Conservation (phyloP, 2,113 vertebrate species). For the Chaenocephalus aceratus region DNA sequence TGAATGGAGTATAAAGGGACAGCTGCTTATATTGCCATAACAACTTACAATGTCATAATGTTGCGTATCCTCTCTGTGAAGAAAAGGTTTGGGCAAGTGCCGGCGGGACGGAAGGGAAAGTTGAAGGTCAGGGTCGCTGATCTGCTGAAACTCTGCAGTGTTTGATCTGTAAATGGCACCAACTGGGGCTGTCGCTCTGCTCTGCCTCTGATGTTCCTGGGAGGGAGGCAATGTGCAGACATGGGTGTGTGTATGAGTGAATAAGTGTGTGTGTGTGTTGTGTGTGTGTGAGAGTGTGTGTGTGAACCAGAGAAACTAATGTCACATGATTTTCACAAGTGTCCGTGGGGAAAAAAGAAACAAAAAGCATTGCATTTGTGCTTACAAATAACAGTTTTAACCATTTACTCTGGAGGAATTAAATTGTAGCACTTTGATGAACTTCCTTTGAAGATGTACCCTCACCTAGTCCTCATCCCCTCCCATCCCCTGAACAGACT, state of each 20-base stretch:
- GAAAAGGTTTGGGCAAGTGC: conserved; percentile 60
- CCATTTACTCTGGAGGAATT: conserved; percentile 67
- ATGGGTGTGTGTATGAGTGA: conserved; percentile 34
- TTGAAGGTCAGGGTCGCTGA: conserved; percentile 72
- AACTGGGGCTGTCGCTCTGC: conserved; percentile 42
- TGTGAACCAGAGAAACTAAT: conserved; percentile 28
- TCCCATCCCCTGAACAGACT: conserved; percentile 56
- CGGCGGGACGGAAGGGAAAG: conserved; percentile 48
- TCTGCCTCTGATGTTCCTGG: conserved; percentile 66
- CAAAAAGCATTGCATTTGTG: conserved; percentile 53
- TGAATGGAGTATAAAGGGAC: conserved; percentile 30
- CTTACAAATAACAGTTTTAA: conserved; percentile 65
- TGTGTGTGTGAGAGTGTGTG: neutral
- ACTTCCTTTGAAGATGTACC: conserved; percentile 72
- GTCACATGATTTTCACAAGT: conserved; percentile 29
- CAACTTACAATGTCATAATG: conserved; percentile 42
- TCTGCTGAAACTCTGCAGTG: conserved; percentile 65
- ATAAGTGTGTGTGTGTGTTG: neutral
- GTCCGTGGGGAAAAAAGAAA: neutral
- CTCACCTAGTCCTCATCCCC: conserved; percentile 40
- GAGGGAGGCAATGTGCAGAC: conserved; percentile 46
- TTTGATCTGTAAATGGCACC: conserved; percentile 77
- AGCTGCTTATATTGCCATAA: conserved; percentile 34
- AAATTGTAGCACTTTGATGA: conserved; percentile 71
- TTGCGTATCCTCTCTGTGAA: conserved; percentile 40